Evolutionary conservation across 2,113 vertebrate genomes (phyloP), one percentile per base, ranked within the genome.

Genomic region (Hippocampus abdominalis): DNA sequence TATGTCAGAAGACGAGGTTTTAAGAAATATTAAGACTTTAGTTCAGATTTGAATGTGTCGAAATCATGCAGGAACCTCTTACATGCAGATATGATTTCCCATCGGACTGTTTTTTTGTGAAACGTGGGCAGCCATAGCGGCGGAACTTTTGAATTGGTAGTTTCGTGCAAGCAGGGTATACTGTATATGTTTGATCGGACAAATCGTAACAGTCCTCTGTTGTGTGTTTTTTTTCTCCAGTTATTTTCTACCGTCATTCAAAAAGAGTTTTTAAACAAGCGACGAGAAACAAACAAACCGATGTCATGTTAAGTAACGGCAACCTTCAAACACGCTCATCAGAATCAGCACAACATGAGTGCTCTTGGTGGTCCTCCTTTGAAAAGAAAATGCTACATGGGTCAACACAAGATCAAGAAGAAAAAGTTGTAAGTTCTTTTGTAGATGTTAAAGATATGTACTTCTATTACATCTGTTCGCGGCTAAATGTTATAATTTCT

Each of bases 321-420:
- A 64, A 65, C 2, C 36, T 46, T n/a, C 53, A 69, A 25, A 36
- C 5, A 2, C 48, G 42, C 66, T 71, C 72, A 56, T 60, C 54
- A 46, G 25, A 49, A 48, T 21, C 44, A 7, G 27, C 8, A 9
- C 56, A 49, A n/a, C 0, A 91, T 90, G 90, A 88, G 68, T 76
- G 66, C 42, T 18, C 63, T 81, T 10, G 71, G 51, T 10, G 71
- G 51, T 64, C 73, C 77, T 64, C 59, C 71, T 42, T 62, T 39
- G 23, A 90, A 85, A 64, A 89, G 83, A 81, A 93, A 89, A 63
- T 85, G 81, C 72, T 92, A 91, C 78, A 79, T 93, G 81, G 92
- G 92, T 32, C 90, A 86, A 39, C 91, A 91, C 68, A 89, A 89
- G 32, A 73, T 93, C 62, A 87, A 89, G 42, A 91, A 89, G 80